phyloP scores from a whole-genome alignment of 2,113 vertebrate genomes.

The Actenoides lindsayi region DNA sequence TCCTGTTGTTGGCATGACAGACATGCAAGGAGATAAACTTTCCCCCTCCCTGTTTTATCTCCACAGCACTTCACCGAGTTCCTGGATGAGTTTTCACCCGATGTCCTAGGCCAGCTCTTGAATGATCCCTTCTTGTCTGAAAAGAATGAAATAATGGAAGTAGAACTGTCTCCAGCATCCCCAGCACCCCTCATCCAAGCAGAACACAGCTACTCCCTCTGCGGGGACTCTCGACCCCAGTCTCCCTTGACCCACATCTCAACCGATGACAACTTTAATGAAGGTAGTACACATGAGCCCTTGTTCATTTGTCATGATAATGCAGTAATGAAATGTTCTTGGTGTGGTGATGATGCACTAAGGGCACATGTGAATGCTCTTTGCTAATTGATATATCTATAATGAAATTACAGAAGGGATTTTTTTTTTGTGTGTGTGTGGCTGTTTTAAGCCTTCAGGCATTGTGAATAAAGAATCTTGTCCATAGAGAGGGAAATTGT shows the following conservation, averaged over 20 bases:
- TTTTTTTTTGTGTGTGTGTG: neutral
- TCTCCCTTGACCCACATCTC: constrained; percentile 91
- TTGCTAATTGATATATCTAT: neutral
- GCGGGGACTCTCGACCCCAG: constrained; percentile 92
- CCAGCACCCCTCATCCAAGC: constrained; percentile 93
- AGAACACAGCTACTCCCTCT: constrained; percentile 97
- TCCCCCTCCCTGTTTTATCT: neutral
- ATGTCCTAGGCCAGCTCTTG: constrained; percentile 94
- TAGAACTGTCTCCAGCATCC: constrained; percentile 83
- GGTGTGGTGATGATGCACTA: neutral
- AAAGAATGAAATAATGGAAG: constrained; percentile 85
- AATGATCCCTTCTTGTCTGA: constrained; percentile 96
- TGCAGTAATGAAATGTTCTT: neutral
- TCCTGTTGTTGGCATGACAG: neutral
- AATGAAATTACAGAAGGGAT: neutral
- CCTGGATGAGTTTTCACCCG: constrained; percentile 94
- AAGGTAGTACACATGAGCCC: constrained; percentile 74
- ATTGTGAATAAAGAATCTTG: neutral
- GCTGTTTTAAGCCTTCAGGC: neutral
- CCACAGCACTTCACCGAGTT: constrained; percentile 94
- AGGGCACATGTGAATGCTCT: neutral
- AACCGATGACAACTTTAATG: constrained; percentile 83
- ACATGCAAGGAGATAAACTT: neutral
- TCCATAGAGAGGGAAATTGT: neutral
- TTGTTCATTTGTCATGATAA: neutral